Evolutionary conservation across 1,140 invertebrate genomes (phyloP).

Genomic region (Scaptomyza montana): DNA sequence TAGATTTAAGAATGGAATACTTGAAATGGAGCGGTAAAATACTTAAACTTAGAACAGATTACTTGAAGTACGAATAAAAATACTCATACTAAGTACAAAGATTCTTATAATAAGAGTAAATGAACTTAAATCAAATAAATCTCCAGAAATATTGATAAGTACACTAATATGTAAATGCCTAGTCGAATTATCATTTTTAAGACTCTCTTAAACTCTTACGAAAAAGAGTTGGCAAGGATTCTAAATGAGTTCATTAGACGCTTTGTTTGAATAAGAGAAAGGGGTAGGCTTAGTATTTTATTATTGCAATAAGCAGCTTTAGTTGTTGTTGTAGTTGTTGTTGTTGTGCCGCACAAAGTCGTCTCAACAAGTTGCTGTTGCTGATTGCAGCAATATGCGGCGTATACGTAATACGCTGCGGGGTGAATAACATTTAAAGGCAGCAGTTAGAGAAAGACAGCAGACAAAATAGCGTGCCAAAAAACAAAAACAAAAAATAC

Average conservation of each 20-base stretch:
- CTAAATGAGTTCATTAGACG: conserved; percentile 10
- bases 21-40: no score
- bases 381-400: conserved; percentile 24
- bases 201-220: neutral
- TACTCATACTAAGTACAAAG: no score
- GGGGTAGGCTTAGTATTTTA: neutral
- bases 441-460: neutral
- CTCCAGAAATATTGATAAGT: no score
- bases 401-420: conserved; percentile 72
- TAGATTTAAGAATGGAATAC: no score
- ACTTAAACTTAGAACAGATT: no score
- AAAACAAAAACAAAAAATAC: conserved; percentile 10
- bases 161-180: no score
- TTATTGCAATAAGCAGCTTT: conserved; percentile 35
- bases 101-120: no score
- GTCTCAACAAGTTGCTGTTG: conserved; percentile 68
- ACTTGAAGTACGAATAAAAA: no score
- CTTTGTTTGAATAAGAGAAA: conserved; percentile 1
- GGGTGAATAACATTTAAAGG: conserved; percentile 75
- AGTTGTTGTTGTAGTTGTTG: neutral
- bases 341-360: conserved; percentile 32
- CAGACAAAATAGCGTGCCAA: conserved; percentile 66
- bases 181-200: neutral
- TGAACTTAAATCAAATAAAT: no score
- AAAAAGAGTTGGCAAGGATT: conserved; percentile 8